Evolutionary conservation across 2,113 vertebrate genomes (phyloP), one percentile per base, ranked within the genome.

Genomic region (Crocuta crocuta): DNA sequence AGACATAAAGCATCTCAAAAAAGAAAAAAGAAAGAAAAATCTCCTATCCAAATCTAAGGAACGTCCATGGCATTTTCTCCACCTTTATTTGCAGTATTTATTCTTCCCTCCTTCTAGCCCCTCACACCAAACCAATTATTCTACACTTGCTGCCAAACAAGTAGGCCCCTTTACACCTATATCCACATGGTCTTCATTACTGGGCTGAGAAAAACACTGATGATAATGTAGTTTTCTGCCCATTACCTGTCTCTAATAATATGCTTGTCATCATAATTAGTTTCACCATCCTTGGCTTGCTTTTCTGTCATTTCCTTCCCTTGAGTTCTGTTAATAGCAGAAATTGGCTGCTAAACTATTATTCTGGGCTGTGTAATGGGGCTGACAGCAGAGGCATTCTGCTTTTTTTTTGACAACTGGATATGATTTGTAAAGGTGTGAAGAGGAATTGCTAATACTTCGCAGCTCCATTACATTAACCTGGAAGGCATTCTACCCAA

Each of bases 251-350:
- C 97, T 98, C 97, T 98, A 97, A 96, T 98, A 98, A 98, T 79
- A 98, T 28, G 90, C 98, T 98, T 98, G 98, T 95, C 96, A 98
- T 96, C 87, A 95, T 98, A 98, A 98, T 98, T 98, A 98, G 98
- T 95, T 97, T 96, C 94, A 97, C 98, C 90, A 97, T 98, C 97
- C 97, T 98, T 98, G 97, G 96, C 82, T 96, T 97, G 98, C 96
- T 90, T 94, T 98, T 97, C 91, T 97, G 96, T 98, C 98, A 98
- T 95, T 98, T 92, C 86, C 95, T 91, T 98, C 98, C 96, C 98
- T 48, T 73, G 97, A 82, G 96, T 50, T 98, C 95, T 94, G 85
- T 93, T 97, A 97, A 95, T 78, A 98, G 97, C 94, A 98, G 91
- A 98, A 98, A 98, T 61, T 94, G 97, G 91, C 90, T 98, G 91